phyloP scores from a whole-genome alignment of 2,113 vertebrate species.

The rabbit (Oryctolagus cuniculus) region mOryCun1.1 NC_091433.1:143378001-143378500 shows the following conservation, averaged over 20 bases:
- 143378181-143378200: not conserved
- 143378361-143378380: not conserved
- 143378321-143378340: constrained; percentile 34
- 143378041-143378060: not conserved
- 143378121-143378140: not conserved
- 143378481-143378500: constrained; percentile 59
- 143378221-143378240: not conserved
- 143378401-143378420: not conserved
- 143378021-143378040: not conserved
- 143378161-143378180: not conserved
- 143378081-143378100: not conserved
- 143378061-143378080: not conserved
- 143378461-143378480: constrained; percentile 53
- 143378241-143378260: not conserved
- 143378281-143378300: not conserved
- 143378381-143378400: constrained; percentile 24
- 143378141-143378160: not conserved
- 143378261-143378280: not conserved
- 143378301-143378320: constrained; percentile 15
- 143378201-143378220: not conserved
- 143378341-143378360: constrained; percentile 29
- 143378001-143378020: not conserved
- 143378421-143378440: constrained; percentile 22
- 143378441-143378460: constrained; percentile 18
- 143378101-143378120: not conserved